phyloP scores from a whole-genome alignment of 2,888 invertebrate genomes.

The Diabrotica balteata region DNA sequence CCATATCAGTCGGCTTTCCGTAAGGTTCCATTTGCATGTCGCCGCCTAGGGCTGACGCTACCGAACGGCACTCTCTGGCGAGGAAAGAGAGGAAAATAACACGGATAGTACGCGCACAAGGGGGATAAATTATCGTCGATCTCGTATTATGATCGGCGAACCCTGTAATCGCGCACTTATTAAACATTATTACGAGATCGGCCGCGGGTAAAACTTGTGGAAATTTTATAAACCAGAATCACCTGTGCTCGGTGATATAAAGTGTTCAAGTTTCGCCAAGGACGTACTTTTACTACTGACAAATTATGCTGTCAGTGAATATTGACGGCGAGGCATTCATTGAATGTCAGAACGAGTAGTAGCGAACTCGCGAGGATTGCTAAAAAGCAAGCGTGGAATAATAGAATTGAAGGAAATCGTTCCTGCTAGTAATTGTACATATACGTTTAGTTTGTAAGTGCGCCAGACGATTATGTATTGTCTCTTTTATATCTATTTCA shows the following conservation, averaged over 20 bases:
- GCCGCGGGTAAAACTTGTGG: constrained; percentile 33
- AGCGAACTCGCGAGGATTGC: no score
- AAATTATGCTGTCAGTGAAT: constrained; percentile 7
- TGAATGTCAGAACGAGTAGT: neutral
- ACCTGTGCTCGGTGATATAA: constrained; percentile 22
- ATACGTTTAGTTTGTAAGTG: no score
- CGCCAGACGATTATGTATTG: no score
- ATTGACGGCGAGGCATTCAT: neutral
- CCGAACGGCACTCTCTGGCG: constrained; percentile 54
- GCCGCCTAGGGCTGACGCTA: constrained; percentile 50
- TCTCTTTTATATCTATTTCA: no score
- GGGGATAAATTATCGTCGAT: constrained; percentile 45
- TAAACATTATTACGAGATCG: constrained; percentile 52
- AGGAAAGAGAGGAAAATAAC: constrained; percentile 43
- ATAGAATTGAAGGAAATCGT: no score
- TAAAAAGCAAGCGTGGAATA: no score
- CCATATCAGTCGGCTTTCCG: constrained; percentile 44
- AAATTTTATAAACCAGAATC: constrained; percentile 34
- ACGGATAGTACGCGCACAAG: constrained; percentile 36
- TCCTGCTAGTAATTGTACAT: no score
- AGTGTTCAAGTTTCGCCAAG: constrained; percentile 2
- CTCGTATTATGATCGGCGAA: constrained; percentile 51
- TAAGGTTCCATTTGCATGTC: constrained; percentile 53
- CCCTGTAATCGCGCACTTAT: constrained; percentile 55
- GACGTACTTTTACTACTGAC: constrained; percentile 9